Base-by-base conservation (phyloP, 2,888 invertebrate species). In the Drosophila lacicola region DNA sequence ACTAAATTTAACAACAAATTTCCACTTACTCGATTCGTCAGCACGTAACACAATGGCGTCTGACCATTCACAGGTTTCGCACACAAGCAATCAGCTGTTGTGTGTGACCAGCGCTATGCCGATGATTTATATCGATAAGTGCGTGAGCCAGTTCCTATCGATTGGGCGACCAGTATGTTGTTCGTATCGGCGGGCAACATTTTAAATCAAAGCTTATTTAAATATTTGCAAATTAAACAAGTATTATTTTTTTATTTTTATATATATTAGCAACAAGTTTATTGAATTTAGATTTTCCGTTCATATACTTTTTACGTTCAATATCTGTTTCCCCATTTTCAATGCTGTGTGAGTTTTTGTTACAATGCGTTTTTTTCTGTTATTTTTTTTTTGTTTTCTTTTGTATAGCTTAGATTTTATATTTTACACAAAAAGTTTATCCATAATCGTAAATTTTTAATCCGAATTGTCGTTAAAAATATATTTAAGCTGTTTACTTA, bases 231-330 rank as follows among this genome's bases (percentile, higher is more conserved):
- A 78, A 46, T 74, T 19, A 74, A 78, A 74, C 46, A 21, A 25
- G 2, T 8, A 0, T 1, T 21, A 44, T 37, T 41, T 56, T 56
- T 62, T 57, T 75, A 68, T 78, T 84, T 75, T 78, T 74, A 68
- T 29, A 41, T 83, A 88, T 83, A 84, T 83, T 89, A 90, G 91
- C 91, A 90, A 90, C 91, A 90, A 90, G 88, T 90, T 91, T 90
- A 90, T 90, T 90, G 90, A 90, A 88, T 87, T 90, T 84, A 78
- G 73, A 77, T 90, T 86, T 75, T 70, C 58, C 69, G 82, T 84
- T 84, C 89, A 74, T 74, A 86, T 81, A 75, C 85, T 77, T 87
- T 63, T 78, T 68, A 73, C 78, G 80, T 71, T 82, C 86, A 83
- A 54, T 76, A 64, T 78, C 69, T 72, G 68, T 74, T 80, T 68